These are phyloP conservation scores for Ostrea denselamellosa DNA, from an alignment of 1,140 invertebrate genomes.

Conservation along the genomic window DNA sequence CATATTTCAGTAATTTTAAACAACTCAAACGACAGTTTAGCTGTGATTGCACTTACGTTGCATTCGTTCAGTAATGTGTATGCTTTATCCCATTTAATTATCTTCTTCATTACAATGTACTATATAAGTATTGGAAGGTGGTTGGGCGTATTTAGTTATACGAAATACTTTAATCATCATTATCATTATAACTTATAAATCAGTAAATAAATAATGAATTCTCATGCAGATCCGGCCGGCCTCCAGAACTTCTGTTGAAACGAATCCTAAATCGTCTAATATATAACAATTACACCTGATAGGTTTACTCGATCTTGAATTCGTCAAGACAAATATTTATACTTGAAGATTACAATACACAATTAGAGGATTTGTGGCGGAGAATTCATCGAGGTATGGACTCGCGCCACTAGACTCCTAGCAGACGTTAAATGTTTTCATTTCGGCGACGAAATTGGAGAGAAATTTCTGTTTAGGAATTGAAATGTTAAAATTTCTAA, in stretches of 20 bases:
- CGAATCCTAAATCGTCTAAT: not conserved
- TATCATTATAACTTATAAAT: too few relatives aligned
- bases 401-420: not conserved
- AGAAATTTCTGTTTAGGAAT: not conserved
- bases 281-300: not conserved
- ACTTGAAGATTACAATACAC: not conserved
- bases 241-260: not conserved
- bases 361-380: not conserved
- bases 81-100: too few relatives aligned
- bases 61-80: too few relatives aligned
- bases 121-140: too few relatives aligned
- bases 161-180: too few relatives aligned
- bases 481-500: slow-evolving; percentile 5
- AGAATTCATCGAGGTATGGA: not conserved
- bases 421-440: slow-evolving; percentile 14
- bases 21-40: too few relatives aligned
- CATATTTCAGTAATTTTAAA: too few relatives aligned
- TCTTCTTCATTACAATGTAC: too few relatives aligned
- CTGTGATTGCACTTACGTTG: too few relatives aligned
- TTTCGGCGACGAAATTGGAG: not conserved
- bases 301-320: slow-evolving; percentile 7
- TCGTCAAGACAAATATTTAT: slow-evolving; percentile 38
- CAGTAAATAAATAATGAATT: not conserved
- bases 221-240: not conserved
- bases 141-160: too few relatives aligned